Base-by-base conservation (phyloP, 2,888 invertebrate genomes). In the Dasysyrphus albostriatus region DNA sequence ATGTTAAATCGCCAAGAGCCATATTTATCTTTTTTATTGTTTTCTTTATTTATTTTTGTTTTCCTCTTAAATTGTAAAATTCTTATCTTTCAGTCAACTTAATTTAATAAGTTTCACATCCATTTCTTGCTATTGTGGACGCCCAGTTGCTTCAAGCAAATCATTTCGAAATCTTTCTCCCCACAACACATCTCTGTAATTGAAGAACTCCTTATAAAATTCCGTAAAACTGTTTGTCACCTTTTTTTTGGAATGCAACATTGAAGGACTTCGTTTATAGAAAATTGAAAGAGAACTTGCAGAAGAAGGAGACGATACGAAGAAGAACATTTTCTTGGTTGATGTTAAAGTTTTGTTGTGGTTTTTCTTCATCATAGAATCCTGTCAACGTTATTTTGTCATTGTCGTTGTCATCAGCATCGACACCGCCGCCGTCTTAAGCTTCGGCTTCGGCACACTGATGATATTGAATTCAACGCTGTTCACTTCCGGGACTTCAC, bases 401-500 rank as follows among this genome's bases (percentile, higher is more conserved):
- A 34, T 19, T 67, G 65, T 67, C 39, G 63, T 44, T 63, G 63
- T 44, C 49, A 34, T 63, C 47, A 47, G n/a, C 63, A 59, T 37
- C 39, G 19, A 16, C 37, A 59, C n/a, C 56, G 39, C 24, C 24
- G 24, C 24, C 3, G 24, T 32, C 19, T 16, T 59, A n/a, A n/a
- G 54, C 54, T 32, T 32, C 7, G 32, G 24, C 56, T 51, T 24
- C 24, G 24, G 19, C 49, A 49, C 34, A 44, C 42, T 59, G 81
- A 77, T 80, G 56, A 67, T 85, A 82, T 87, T 74, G 82, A 82
- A 87, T 70, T 72, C 70, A 77, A 61, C 54, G 78, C 74, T 79
- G 83, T 79, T 83, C 83, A 79, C 78, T 87, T 87, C 78, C 83
- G 70, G 74, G 75, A 83, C 78, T 83, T 87, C 75, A 87, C 73